These are phyloP conservation scores for Dione vanillae DNA, from an alignment of 2,888 invertebrate species.

Conservation along the genomic window DNA sequence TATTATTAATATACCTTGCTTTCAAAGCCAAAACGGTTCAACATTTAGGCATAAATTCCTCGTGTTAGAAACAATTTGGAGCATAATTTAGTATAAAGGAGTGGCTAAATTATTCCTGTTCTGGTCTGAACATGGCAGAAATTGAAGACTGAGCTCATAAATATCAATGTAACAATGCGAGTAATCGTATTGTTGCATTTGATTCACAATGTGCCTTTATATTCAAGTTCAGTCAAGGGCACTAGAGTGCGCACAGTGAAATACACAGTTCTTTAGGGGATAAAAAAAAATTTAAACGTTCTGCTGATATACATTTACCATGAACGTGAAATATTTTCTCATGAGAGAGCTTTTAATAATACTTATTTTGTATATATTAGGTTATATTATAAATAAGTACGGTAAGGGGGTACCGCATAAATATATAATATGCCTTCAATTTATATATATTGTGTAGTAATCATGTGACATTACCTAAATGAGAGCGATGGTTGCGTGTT, in stretches of 20 bases:
- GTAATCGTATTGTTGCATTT: conserved; percentile 35
- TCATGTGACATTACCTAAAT: no score
- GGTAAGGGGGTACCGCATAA: no score
- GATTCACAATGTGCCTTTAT: conserved; percentile 35
- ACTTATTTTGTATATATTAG: background rate
- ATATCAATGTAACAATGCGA: conserved; percentile 36
- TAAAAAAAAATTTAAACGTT: conserved; percentile 15
- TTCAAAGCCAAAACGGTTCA: background rate
- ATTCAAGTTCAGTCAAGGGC: conserved; percentile 40
- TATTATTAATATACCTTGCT: background rate
- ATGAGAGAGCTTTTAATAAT: background rate
- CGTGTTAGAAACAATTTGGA: conserved; percentile 11
- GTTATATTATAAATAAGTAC: background rate
- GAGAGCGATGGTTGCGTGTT: no score
- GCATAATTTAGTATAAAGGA: conserved; percentile 15
- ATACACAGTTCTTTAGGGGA: background rate
- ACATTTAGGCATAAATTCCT: background rate
- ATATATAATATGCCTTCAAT: no score
- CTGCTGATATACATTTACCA: background rate
- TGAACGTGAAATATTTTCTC: conserved; percentile 2
- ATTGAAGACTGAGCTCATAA: conserved; percentile 36
- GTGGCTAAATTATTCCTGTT: conserved; percentile 21
- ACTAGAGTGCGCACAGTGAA: conserved; percentile 12
- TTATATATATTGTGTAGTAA: no score
- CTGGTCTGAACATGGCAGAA: conserved; percentile 14